A percentile compares a stretch with the other conserved stretches of the same genome.
These are phyloP conservation scores for Pemphredon lugubris DNA, from an alignment of 2,888 invertebrate genomes.

Conservation along the genomic window DNA sequence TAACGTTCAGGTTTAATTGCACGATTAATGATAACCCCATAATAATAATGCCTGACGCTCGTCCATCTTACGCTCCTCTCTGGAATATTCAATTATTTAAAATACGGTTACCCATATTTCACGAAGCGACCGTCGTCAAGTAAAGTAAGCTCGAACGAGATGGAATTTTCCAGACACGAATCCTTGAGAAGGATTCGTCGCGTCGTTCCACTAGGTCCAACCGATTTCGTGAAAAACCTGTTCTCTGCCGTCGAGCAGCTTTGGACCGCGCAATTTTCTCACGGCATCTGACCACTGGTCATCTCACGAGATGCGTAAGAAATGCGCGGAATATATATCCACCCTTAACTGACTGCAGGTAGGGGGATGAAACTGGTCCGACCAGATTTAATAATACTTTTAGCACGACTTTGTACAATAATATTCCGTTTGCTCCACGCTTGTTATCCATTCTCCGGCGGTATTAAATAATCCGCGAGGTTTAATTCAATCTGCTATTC, in stretches of 20 bases:
- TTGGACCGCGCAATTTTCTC: constrained; percentile 76
- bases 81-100: no score
- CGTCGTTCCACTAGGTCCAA: no score
- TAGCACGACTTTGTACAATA: neutral
- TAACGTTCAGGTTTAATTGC: no score
- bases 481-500: no score
- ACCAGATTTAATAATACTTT: constrained; percentile 30
- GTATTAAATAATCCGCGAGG: no score
- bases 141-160: neutral
- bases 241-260: constrained; percentile 53
- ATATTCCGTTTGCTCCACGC: no score
- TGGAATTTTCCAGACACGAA: constrained; percentile 2
- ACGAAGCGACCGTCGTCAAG: neutral
- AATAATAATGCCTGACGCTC: no score
- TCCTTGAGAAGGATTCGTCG: no score
- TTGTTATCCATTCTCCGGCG: no score
- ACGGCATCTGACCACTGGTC: constrained; percentile 76
- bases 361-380: constrained; percentile 63
- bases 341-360: constrained; percentile 26
- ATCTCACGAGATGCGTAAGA: constrained; percentile 69
- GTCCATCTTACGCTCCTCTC: no score
- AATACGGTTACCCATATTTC: no score
- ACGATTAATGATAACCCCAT: no score
- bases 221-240: constrained; percentile 68
- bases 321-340: constrained; percentile 27